A percentile compares a stretch with the other conserved stretches of the same genome.
phyloP scores from a whole-genome alignment of 1,140 invertebrate genomes.

The Drosophila mauritiana region DNA sequence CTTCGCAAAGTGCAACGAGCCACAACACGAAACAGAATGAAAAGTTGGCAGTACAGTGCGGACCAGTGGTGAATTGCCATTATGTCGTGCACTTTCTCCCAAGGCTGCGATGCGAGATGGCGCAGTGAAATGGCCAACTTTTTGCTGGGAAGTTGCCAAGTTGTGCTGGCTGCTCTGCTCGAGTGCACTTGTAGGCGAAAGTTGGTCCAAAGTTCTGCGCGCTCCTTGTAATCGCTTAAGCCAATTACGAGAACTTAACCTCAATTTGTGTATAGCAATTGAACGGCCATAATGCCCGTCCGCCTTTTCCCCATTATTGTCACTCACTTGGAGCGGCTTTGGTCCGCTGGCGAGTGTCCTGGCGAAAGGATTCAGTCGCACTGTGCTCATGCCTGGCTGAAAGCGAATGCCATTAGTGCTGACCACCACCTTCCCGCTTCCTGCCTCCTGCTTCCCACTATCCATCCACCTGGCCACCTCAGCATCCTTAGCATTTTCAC shows the following conservation, averaged over 20 bases:
- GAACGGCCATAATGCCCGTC: conserved; percentile 11
- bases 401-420: conserved; percentile 58
- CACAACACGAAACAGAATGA: neutral
- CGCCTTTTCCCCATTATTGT: conserved; percentile 42
- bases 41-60: conserved; percentile 7
- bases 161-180: conserved; percentile 2
- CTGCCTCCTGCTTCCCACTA: neutral
- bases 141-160: conserved; percentile 40
- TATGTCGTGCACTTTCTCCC: conserved; percentile 16
- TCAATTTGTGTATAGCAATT: conserved; percentile 57
- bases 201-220: conserved; percentile 46
- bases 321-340: conserved; percentile 60
- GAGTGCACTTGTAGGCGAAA: conserved; percentile 16
- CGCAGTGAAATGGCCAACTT: conserved; percentile 25
- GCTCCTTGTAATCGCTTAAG: conserved; percentile 76
- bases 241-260: conserved; percentile 78
- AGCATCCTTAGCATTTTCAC: neutral
- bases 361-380: conserved; percentile 11
- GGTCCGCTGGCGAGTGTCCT: conserved; percentile 27
- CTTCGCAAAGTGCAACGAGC: neutral
- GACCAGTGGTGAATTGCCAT: conserved; percentile 16
- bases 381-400: conserved; percentile 48
- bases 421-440: conserved; percentile 32
- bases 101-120: conserved; percentile 12
- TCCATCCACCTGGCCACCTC: neutral